Evolutionary conservation across 2,113 vertebrate species (phyloP).

Genomic region (Xyliphius kryptos): DNA sequence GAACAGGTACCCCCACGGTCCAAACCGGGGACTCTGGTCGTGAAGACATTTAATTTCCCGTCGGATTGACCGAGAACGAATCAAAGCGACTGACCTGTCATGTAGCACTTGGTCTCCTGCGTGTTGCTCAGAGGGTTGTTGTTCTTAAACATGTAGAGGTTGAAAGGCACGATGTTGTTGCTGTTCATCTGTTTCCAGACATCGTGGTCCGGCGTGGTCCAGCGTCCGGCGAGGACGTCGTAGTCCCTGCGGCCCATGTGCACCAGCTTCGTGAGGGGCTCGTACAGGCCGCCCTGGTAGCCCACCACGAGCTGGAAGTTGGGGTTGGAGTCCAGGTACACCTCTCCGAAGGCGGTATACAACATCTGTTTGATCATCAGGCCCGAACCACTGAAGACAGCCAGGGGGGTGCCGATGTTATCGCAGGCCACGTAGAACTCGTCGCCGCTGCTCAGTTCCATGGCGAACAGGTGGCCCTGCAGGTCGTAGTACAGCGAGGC

Average conservation of each 20-base stretch:
- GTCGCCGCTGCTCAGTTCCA: conserved; percentile 92
- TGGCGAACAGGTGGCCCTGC: conserved; percentile 94
- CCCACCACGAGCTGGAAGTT: conserved; percentile 87
- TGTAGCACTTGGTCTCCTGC: conserved; percentile 95
- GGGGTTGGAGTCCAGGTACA: conserved; percentile 95
- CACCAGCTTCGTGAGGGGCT: conserved; percentile 87
- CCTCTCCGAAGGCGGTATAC: conserved; percentile 91
- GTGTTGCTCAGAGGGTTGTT: conserved; percentile 95
- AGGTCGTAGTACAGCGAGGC: conserved; percentile 96
- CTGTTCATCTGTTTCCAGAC: conserved; percentile 87
- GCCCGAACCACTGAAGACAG: conserved; percentile 91
- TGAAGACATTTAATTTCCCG: too few species aligned
- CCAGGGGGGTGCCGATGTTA: conserved; percentile 91
- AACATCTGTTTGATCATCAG: conserved; percentile 95
- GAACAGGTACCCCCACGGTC: too few species aligned
- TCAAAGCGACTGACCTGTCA: conserved; percentile 94
- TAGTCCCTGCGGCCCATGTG: conserved; percentile 95
- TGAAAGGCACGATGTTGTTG: conserved; percentile 88
- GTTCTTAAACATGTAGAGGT: conserved; percentile 98
- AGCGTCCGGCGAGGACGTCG: conserved; percentile 87
- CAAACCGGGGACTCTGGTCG: too few species aligned
- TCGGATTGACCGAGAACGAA: too few species aligned
- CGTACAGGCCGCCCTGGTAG: conserved; percentile 92
- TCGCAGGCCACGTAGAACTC: conserved; percentile 97
- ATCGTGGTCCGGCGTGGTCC: conserved; percentile 89